These are phyloP conservation scores for Penaeus indicus DNA, from an alignment of 1,140 invertebrate genomes.

Conservation along the genomic window DNA sequence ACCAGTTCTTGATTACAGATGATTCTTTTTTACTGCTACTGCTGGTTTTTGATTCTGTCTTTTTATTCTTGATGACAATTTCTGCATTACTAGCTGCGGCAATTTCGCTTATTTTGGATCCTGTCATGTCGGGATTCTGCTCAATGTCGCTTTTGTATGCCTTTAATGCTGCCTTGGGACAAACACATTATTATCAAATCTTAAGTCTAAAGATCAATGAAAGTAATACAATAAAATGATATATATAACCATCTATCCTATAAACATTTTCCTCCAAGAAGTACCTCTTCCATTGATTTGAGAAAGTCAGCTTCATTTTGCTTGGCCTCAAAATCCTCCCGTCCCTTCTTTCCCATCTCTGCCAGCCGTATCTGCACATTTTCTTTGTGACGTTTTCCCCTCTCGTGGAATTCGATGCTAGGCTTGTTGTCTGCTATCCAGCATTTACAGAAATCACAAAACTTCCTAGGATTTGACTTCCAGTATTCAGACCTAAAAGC, in stretches of 20 bases:
- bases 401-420: conserved; percentile 95
- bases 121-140: conserved; percentile 80
- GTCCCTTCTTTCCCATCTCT: conserved; percentile 87
- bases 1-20: conserved; percentile 75
- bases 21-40: conserved; percentile 44
- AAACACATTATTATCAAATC: conserved; percentile 67
- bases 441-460: conserved; percentile 97
- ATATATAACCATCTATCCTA: no score
- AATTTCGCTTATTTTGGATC: conserved; percentile 66
- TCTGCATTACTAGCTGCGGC: conserved; percentile 67
- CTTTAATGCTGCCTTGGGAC: conserved; percentile 77
- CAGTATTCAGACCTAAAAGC: conserved; percentile 88
- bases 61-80: conserved; percentile 66
- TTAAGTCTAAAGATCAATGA: background rate
- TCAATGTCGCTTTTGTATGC: conserved; percentile 86
- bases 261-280: background rate
- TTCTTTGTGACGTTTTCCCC: conserved; percentile 92
- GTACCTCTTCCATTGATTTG: conserved; percentile 87
- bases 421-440: conserved; percentile 98
- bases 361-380: conserved; percentile 90
- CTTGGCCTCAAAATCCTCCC: conserved; percentile 80
- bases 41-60: conserved; percentile 70
- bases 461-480: conserved; percentile 96
- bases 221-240: background rate
- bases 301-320: conserved; percentile 85